These are phyloP conservation scores for Ivindomyrus marchei DNA, from an alignment of 2,113 vertebrate genomes.

Conservation along the genomic window DNA sequence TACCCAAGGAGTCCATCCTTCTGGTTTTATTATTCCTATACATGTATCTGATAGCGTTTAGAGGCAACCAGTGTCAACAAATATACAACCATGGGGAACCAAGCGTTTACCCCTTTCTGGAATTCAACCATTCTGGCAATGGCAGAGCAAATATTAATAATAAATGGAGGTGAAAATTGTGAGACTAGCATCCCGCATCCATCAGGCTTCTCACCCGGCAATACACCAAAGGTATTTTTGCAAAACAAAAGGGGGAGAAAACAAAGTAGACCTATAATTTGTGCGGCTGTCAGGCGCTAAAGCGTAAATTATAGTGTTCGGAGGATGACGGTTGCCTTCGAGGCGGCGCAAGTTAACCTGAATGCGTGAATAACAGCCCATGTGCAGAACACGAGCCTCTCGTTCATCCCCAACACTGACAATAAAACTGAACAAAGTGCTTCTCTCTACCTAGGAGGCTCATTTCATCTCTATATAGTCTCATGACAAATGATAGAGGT, in stretches of 20 bases:
- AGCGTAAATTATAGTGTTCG: conserved; percentile 57
- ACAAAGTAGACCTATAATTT: conserved; percentile 56
- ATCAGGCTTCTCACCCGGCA: conserved; percentile 39
- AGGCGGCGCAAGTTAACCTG: conserved; percentile 27
- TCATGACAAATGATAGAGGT: not conserved
- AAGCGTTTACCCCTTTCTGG: not conserved
- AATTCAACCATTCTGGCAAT: not conserved
- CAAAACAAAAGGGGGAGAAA: conserved; percentile 20
- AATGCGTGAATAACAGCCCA: not conserved
- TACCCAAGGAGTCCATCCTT: not conserved
- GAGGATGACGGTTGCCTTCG: conserved; percentile 45
- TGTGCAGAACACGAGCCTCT: not conserved
- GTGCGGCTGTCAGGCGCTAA: conserved; percentile 48
- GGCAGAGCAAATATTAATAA: not conserved
- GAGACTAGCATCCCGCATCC: conserved; percentile 22
- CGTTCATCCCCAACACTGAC: not conserved
- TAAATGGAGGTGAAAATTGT: not conserved
- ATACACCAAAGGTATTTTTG: conserved; percentile 36
- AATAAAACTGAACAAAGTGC: not conserved
- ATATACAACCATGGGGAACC: not conserved
- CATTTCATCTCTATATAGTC: not conserved
- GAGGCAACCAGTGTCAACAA: not conserved
- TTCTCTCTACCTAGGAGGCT: not conserved
- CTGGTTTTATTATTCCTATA: not conserved
- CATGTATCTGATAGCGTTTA: not conserved